phyloP scores from a whole-genome alignment of 2,113 vertebrate genomes.

The Oreochromis spilurus region DNA sequence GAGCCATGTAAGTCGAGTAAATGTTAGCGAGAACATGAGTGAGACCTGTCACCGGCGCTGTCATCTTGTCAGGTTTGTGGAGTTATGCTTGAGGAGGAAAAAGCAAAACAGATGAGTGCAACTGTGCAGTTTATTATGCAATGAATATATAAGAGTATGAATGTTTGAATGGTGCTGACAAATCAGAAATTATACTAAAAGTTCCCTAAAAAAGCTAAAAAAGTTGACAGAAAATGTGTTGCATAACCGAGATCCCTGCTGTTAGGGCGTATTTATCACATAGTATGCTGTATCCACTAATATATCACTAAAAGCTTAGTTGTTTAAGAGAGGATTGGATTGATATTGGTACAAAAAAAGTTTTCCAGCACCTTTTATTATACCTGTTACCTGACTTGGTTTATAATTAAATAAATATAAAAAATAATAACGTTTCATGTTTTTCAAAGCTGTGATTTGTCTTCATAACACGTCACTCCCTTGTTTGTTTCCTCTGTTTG shows the following conservation, averaged over 20 bases:
- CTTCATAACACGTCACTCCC: neutral
- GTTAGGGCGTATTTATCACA: neutral
- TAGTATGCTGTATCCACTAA: neutral
- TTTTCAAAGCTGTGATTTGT: neutral
- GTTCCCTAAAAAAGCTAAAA: neutral
- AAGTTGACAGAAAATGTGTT: neutral
- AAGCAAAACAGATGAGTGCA: neutral
- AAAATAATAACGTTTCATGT: neutral
- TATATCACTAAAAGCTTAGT: neutral
- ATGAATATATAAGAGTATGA: neutral
- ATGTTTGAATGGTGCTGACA: neutral
- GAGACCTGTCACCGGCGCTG: neutral
- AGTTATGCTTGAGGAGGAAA: neutral
- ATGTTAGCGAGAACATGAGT: neutral
- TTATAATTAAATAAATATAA: neutral
- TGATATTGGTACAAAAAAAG: neutral
- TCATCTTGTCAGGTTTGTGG: neutral
- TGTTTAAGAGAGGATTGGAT: neutral
- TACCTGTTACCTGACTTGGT: neutral
- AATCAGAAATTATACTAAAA: neutral
- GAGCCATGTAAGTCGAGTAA: neutral
- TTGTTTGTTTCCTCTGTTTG: neutral
- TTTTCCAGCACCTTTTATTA: neutral
- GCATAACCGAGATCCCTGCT: neutral
- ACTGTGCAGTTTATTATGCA: neutral